Base-by-base conservation (phyloP, 1,140 invertebrate species). In the Drosophila parabipectinata region DNA sequence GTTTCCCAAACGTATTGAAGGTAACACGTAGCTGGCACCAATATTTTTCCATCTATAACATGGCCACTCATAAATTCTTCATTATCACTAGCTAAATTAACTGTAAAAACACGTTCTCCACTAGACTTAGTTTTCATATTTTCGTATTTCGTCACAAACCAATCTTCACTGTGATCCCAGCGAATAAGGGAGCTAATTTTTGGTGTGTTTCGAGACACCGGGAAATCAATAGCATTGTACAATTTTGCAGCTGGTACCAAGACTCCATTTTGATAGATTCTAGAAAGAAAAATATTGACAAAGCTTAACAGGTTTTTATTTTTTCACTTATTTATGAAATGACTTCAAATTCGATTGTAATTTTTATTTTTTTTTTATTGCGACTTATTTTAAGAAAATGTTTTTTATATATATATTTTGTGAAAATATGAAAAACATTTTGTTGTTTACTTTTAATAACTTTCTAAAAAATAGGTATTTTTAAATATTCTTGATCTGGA, bases 21-120 rank as follows among this genome's bases (percentile, higher is more conserved):
- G 85, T 96, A 99, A 24, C 97, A 97, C 8, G 98, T 98, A 0
- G 97, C 98, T 2, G 98, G 98, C 67, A 97, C 96, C 0, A 99
- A 89, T 72, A 97, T 96, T 77, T 97, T 94, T 91, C 95, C 95
- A 92, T 99, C 97, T 76, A 99, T 96, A 4, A 96, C 93, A 91
- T 99, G 98, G 2, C 97, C 98, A 21, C 92, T 92, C 91, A 97
- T 94, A 88, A 94, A 99, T 48, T 95, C 94, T 84, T 95, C 95
- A 63, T 96, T 94, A 47, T 95, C 94, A 73, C 96, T 94, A 4
- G 91, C 92, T 0, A 96, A 91, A 28, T 94, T 93, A 57, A 96
- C 92, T 15, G 93, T 90, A 9, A 96, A 92, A 0, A 92, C 91
- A 53, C 95, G 92, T 74, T 96, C 95, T 1, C 95, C 94, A 79